These are phyloP conservation scores for Entomyzon cyanotis DNA, from an alignment of 2,113 vertebrate species.

Conservation along the genomic window DNA sequence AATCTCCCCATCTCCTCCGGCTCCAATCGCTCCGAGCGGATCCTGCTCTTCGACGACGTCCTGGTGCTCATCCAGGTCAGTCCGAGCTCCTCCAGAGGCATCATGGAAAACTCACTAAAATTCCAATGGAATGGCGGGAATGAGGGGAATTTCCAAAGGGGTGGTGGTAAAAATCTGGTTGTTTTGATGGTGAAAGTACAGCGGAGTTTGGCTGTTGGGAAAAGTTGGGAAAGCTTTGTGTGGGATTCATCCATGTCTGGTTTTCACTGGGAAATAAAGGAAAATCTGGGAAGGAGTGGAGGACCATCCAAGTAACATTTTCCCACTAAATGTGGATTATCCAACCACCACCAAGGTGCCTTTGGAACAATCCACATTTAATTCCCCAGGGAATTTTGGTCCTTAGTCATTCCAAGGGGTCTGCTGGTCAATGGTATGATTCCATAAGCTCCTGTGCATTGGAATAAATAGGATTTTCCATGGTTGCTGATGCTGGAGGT, in stretches of 20 bases:
- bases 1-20: slow-evolving; percentile 48
- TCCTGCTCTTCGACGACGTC: slow-evolving; percentile 74
- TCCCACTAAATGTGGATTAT: too few species aligned
- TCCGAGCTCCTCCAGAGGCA: too few species aligned
- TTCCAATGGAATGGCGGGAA: too few species aligned
- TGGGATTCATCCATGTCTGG: background rate
- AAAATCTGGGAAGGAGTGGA: background rate
- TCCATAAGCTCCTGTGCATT: too few species aligned
- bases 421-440: background rate
- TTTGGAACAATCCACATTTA: background rate
- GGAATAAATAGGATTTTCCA: background rate
- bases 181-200: background rate
- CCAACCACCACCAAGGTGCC: background rate
- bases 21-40: slow-evolving; percentile 27
- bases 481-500: too few species aligned
- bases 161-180: background rate
- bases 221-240: background rate
- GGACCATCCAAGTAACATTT: background rate
- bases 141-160: too few species aligned
- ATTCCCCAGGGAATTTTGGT: background rate
- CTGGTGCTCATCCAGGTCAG: slow-evolving; percentile 73
- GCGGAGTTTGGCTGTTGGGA: background rate
- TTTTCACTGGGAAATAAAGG: background rate
- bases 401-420: background rate
- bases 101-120: too few species aligned